Evolutionary conservation across 2,888 invertebrate genomes (phyloP).

Genomic region (Scaptomyza cyrtandrae): DNA sequence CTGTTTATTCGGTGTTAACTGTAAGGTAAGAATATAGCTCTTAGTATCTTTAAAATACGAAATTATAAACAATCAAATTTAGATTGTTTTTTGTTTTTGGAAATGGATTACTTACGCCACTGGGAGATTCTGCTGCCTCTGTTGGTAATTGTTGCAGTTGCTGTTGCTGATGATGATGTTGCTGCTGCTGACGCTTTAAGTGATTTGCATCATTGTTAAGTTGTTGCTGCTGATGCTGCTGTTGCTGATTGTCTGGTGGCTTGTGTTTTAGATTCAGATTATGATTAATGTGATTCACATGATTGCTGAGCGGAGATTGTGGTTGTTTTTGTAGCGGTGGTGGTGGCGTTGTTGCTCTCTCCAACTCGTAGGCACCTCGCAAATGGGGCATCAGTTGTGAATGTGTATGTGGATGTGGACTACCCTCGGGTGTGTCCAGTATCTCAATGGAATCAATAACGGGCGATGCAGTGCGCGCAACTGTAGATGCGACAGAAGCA

Average conservation of each 20-base stretch:
- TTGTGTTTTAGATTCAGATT: slow-evolving; percentile 43
- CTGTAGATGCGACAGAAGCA: slow-evolving; percentile 16
- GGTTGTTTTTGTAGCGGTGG: background rate
- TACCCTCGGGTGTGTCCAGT: slow-evolving; percentile 82
- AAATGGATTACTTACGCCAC: slow-evolving; percentile 57
- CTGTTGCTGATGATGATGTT: slow-evolving; percentile 35
- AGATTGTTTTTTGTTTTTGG: too few species aligned
- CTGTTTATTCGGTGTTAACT: slow-evolving; percentile 70
- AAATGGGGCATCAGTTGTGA: slow-evolving; percentile 28
- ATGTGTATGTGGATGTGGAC: slow-evolving; percentile 72
- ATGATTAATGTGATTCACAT: slow-evolving; percentile 52
- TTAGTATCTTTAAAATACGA: background rate
- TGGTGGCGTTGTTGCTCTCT: slow-evolving; percentile 22
- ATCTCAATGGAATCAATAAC: slow-evolving; percentile 83
- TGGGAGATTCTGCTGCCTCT: slow-evolving; percentile 64
- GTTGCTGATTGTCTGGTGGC: slow-evolving; percentile 54
- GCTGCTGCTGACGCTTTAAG: slow-evolving; percentile 55
- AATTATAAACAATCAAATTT: too few species aligned
- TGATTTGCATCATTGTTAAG: slow-evolving; percentile 64
- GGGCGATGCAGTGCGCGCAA: slow-evolving; percentile 11
- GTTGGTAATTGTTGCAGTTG: slow-evolving; percentile 35
- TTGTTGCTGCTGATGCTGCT: slow-evolving; percentile 13
- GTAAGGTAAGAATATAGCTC: background rate
- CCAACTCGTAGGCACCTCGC: slow-evolving; percentile 59
- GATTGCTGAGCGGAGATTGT: slow-evolving; percentile 55